Evolutionary conservation across 2,797 vertebrate genomes (phyloP).

Genomic region (Pogonophryne albipinna): DNA sequence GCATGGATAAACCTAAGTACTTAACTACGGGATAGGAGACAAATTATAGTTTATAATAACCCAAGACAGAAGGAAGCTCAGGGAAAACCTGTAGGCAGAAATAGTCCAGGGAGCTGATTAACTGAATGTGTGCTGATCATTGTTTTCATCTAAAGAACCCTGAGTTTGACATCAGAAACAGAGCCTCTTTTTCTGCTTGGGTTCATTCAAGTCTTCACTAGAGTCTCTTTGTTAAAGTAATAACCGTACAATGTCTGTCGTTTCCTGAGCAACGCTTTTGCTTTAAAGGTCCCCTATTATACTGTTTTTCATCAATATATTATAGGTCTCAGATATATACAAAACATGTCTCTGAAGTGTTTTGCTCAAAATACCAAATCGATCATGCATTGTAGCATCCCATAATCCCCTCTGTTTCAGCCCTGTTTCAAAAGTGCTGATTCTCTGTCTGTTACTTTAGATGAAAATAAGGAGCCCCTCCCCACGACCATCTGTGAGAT

Average conservation of each 20-base stretch:
- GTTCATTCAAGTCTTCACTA: background rate
- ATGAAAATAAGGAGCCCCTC: no score
- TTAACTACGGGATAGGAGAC: background rate
- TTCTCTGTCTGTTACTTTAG: no score
- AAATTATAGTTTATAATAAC: background rate
- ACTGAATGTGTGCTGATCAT: background rate
- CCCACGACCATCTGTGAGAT: no score
- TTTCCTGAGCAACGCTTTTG: background rate
- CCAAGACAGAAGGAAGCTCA: background rate
- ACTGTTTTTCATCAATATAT: no score
- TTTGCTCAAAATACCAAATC: no score
- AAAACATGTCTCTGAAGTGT: no score
- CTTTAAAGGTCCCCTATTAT: background rate
- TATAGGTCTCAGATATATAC: no score
- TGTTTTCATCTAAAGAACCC: constrained; percentile 1
- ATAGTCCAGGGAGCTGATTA: constrained; percentile 4
- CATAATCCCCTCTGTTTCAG: no score
- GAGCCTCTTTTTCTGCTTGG: background rate
- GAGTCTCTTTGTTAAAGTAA: background rate
- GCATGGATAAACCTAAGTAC: background rate
- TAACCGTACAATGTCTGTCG: background rate
- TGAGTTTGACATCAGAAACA: background rate
- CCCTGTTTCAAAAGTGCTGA: no score
- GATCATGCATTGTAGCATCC: no score
- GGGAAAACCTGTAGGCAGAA: background rate